These are phyloP conservation scores for Sipha flava DNA, from an alignment of 1,140 invertebrate species.

Conservation along the genomic window DNA sequence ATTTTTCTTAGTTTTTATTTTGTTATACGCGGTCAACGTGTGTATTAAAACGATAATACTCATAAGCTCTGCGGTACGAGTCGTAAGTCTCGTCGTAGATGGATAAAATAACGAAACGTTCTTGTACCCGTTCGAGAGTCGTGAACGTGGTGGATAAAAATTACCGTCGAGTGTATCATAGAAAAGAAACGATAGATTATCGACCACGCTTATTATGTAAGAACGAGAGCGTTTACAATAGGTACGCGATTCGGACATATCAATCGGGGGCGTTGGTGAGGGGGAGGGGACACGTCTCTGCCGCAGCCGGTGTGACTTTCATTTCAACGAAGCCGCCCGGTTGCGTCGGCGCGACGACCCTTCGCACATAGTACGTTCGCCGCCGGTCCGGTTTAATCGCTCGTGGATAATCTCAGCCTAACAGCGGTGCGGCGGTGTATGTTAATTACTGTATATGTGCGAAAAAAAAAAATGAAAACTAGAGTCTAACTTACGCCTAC, in stretches of 20 bases:
- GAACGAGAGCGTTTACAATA: background rate
- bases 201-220: background rate
- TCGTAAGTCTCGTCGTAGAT: no score
- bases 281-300: background rate
- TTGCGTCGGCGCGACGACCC: background rate
- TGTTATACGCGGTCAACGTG: no score
- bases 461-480: background rate
- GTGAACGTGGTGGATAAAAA: background rate
- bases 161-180: background rate
- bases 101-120: no score
- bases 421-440: background rate
- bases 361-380: background rate
- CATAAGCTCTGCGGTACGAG: no score
- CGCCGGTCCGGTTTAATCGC: background rate
- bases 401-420: background rate
- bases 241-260: background rate
- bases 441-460: background rate
- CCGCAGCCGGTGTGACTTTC: background rate
- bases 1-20: no score
- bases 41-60: no score
- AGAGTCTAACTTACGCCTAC: background rate
- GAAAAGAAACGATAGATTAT: background rate
- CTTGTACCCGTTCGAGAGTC: no score
- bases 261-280: background rate
- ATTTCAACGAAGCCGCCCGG: background rate